These are phyloP conservation scores for Eupithecia subumbrata DNA, from an alignment of 2,888 invertebrate species.

Conservation along the genomic window DNA sequence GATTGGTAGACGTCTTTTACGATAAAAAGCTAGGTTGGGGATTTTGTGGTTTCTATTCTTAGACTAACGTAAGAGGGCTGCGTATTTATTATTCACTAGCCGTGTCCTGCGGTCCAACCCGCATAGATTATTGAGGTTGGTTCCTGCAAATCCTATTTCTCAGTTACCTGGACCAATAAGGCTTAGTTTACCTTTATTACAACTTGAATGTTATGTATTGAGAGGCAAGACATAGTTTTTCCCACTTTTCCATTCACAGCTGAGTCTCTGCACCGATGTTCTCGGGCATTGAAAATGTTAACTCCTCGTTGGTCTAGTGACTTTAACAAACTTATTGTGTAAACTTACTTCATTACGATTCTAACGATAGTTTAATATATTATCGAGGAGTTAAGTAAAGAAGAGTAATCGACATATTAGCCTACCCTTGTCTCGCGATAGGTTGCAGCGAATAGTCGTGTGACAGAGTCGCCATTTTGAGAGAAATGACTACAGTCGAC, in stretches of 20 bases:
- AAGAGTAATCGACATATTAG: too few species aligned
- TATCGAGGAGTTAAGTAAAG: too few species aligned
- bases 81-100: background rate
- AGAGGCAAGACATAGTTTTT: background rate
- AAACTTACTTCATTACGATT: too few species aligned
- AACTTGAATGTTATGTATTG: background rate
- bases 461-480: too few species aligned
- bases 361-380: too few species aligned
- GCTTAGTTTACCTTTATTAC: background rate
- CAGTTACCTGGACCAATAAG: background rate
- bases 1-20: background rate
- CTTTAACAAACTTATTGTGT: too few species aligned
- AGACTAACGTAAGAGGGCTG: background rate
- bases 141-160: background rate
- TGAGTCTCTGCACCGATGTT: background rate
- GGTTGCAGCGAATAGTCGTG: too few species aligned
- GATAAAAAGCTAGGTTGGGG: background rate
- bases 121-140: constrained; percentile 1
- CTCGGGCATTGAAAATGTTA: background rate
- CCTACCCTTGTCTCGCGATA: too few species aligned
- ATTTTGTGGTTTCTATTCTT: background rate
- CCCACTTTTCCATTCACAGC: background rate
- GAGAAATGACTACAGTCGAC: too few species aligned
- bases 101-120: background rate
- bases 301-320: too few species aligned